A percentile compares a stretch with the other conserved stretches of the same genome.
These are phyloP conservation scores for Agonum fuliginosum DNA, from an alignment of 2,888 invertebrate genomes.

Conservation along the genomic window DNA sequence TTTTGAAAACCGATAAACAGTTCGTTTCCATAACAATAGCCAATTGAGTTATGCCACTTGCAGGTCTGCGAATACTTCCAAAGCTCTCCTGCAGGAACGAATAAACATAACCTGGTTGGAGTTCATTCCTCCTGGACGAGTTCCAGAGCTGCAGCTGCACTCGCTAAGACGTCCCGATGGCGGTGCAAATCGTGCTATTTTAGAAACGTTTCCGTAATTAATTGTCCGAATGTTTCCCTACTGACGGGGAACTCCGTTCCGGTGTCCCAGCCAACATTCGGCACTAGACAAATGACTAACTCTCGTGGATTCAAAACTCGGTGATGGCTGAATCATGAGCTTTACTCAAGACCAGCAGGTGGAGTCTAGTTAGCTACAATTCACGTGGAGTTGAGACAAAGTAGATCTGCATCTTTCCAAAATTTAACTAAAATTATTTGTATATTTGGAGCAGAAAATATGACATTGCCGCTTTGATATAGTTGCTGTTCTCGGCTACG, in stretches of 20 bases:
- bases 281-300: conserved; percentile 18
- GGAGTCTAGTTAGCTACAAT: too few relatives aligned
- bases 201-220: conserved; percentile 39
- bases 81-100: neutral
- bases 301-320: conserved; percentile 20
- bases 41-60: conserved; percentile 49
- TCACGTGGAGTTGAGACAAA: too few relatives aligned
- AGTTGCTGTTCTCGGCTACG: too few relatives aligned
- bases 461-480: too few relatives aligned
- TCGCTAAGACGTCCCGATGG: conserved; percentile 2
- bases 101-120: conserved; percentile 32
- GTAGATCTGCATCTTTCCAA: too few relatives aligned
- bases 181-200: conserved; percentile 33
- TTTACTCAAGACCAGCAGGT: too few relatives aligned
- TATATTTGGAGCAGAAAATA: too few relatives aligned
- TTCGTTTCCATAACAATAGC: conserved; percentile 51
- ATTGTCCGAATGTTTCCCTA: conserved; percentile 35
- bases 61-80: conserved; percentile 7
- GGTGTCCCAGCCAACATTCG: neutral
- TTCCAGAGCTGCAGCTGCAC: conserved; percentile 20
- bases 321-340: conserved; percentile 23
- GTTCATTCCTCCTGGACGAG: conserved; percentile 37
- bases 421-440: too few relatives aligned
- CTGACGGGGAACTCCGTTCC: conserved; percentile 21
- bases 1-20: conserved; percentile 49